Conservation (phyloP, 2,888 invertebrate genomes). For the Tuberolachnus salignus region DNA sequence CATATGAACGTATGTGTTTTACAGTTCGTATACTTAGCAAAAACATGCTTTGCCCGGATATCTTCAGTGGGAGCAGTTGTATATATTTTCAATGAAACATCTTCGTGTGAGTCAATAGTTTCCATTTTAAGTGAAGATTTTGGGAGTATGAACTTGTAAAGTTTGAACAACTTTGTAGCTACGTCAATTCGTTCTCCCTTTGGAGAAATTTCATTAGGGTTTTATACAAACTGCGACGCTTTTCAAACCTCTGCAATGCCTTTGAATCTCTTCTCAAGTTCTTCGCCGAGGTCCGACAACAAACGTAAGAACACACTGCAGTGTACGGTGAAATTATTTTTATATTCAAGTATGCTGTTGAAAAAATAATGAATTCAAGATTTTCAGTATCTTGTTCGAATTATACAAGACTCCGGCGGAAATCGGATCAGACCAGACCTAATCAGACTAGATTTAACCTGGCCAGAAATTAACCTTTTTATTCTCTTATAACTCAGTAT, state of each 20-base stretch:
- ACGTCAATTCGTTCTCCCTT: slow-evolving; percentile 59
- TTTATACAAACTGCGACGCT: slow-evolving; percentile 58
- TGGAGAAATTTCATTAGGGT: slow-evolving; percentile 59
- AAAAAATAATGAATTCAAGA: slow-evolving; percentile 41
- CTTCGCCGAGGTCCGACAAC: slow-evolving; percentile 2
- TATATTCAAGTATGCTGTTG: slow-evolving; percentile 43
- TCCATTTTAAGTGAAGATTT: background rate
- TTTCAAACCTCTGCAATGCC: slow-evolving; percentile 20
- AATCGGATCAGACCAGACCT: too few relatives aligned
- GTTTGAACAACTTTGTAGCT: too few relatives aligned
- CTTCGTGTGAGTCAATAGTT: slow-evolving; percentile 58
- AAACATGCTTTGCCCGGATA: background rate
- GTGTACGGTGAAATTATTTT: slow-evolving; percentile 59
- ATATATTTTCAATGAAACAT: slow-evolving; percentile 2
- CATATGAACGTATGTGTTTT: slow-evolving; percentile 53
- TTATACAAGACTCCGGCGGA: slow-evolving; percentile 14
- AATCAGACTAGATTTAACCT: too few relatives aligned
- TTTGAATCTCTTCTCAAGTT: slow-evolving; percentile 1
- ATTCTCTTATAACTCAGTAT: slow-evolving; percentile 30
- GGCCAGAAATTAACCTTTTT: slow-evolving; percentile 28
- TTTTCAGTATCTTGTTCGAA: slow-evolving; percentile 27
- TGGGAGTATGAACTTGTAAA: too few relatives aligned
- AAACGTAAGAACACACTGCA: slow-evolving; percentile 58
- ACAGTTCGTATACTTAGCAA: background rate
- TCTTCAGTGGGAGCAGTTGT: background rate